Conservation (phyloP, 2,888 invertebrate species). For the Synergus umbraculus region DNA sequence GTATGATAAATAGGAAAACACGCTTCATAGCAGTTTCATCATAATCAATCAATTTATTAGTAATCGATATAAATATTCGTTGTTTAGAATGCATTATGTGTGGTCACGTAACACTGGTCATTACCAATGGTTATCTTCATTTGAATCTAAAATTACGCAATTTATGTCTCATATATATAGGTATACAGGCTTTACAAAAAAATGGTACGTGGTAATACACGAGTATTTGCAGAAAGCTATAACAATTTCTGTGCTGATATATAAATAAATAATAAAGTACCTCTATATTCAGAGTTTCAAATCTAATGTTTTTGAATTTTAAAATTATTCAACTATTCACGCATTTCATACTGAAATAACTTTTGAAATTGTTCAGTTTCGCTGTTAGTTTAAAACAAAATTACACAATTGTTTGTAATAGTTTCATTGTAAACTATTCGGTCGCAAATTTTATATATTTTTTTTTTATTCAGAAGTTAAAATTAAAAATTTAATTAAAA, state of each 20-base stretch:
- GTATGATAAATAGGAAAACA: background rate
- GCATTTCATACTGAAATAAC: too few species aligned
- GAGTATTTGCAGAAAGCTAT: conserved; percentile 1
- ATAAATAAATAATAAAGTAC: background rate
- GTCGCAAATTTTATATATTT: too few species aligned
- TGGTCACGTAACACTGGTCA: background rate
- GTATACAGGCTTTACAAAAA: background rate
- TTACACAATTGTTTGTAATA: too few species aligned
- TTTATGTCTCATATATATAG: background rate
- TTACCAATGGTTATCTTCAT: background rate
- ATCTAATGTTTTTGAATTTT: too few species aligned
- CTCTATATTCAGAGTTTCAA: too few species aligned
- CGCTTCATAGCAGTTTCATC: background rate
- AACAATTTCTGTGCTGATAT: background rate
- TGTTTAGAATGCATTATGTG: background rate
- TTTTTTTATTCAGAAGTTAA: too few species aligned
- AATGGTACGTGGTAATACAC: background rate
- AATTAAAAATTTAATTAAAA: too few species aligned
- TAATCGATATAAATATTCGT: background rate
- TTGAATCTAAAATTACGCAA: background rate
- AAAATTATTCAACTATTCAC: too few species aligned
- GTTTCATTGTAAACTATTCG: too few species aligned
- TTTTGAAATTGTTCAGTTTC: too few species aligned
- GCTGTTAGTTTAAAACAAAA: too few species aligned
- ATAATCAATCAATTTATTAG: conserved; percentile 20